Evolutionary conservation across 2,113 vertebrate genomes (phyloP), one percentile per base, ranked within the genome.

Genomic region (Cololabis saira): DNA sequence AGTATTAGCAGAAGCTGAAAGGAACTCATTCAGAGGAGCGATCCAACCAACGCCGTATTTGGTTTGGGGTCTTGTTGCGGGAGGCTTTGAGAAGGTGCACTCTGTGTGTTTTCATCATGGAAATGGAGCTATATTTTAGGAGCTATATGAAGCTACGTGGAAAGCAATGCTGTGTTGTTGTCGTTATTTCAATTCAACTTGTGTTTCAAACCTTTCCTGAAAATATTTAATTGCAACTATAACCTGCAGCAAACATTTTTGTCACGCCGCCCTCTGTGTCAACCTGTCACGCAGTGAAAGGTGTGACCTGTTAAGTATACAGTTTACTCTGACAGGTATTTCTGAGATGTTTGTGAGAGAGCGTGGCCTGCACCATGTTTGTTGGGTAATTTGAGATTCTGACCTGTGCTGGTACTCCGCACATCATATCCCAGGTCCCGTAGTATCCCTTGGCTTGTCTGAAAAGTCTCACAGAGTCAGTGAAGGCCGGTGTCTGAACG

Each of bases 341-440:
- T 17, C 30, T 9, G 27, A 60, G 30, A 10, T 53, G 40, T 17
- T 17, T 41, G 30, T 41, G 60, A n/a, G 44, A 12, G 30, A 12
- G 10, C 14, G 53, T 30, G 18, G 52, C 6, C 27, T 12, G 8
- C 12, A 18, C 30, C 37, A 6, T 2, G 12, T 40, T 13, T 5
- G 41, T 18, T 54, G 11, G 22, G 21, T 48, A 37, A 24, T 57
- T 8, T 62, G 49, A 61, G 21, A 14, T 52, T 48, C 90, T 83
- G 78, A 98, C 97, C 96, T 97, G 96, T 61, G 91, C 91, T 66
- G 97, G 93, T 0, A 89, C 91, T 18, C 98, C 98, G 0, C 97
- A 98, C 61, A 98, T 95, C 96, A 98, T 94, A 61, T 99, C 98
- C 98, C 98, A 99, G 61, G 96, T 99, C 64, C 97, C 96, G 0